Conservation (phyloP, 2,888 invertebrate genomes). For the Macropis europaea region DNA sequence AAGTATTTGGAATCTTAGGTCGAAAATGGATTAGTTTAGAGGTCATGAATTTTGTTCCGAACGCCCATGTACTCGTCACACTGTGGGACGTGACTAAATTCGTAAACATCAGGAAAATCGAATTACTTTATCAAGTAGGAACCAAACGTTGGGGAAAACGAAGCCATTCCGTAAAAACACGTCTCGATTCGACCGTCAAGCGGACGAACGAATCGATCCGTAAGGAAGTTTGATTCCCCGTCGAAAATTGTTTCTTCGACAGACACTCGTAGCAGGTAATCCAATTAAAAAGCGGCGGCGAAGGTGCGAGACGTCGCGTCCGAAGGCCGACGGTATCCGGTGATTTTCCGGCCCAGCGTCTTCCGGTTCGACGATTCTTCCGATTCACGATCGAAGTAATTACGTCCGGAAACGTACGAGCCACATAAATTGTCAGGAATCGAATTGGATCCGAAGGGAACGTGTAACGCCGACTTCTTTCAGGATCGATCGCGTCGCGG, state of each 20-base stretch:
- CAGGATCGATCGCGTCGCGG: conserved; percentile 20
- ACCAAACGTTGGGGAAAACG: too few relatives aligned
- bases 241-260: background rate
- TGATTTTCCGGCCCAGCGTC: conserved; percentile 21
- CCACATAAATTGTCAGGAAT: conserved; percentile 53
- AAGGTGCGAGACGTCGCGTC: conserved; percentile 6
- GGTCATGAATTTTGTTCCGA: too few relatives aligned
- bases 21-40: too few relatives aligned
- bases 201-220: too few relatives aligned
- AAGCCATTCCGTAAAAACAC: too few relatives aligned
- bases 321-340: background rate
- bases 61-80: too few relatives aligned
- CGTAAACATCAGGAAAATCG: too few relatives aligned
- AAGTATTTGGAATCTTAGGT: too few relatives aligned
- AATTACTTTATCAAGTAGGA: too few relatives aligned
- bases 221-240: too few relatives aligned
- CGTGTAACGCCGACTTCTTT: conserved; percentile 51
- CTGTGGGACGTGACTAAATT: too few relatives aligned
- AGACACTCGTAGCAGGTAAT: background rate
- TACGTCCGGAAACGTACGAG: conserved; percentile 51
- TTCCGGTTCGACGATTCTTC: conserved; percentile 31
- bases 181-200: too few relatives aligned
- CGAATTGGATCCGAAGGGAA: conserved; percentile 58
- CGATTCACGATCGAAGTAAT: conserved; percentile 52
- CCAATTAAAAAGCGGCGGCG: conserved; percentile 31